Conservation (phyloP, 2,113 vertebrate species). For the Lepus europaeus region DNA sequence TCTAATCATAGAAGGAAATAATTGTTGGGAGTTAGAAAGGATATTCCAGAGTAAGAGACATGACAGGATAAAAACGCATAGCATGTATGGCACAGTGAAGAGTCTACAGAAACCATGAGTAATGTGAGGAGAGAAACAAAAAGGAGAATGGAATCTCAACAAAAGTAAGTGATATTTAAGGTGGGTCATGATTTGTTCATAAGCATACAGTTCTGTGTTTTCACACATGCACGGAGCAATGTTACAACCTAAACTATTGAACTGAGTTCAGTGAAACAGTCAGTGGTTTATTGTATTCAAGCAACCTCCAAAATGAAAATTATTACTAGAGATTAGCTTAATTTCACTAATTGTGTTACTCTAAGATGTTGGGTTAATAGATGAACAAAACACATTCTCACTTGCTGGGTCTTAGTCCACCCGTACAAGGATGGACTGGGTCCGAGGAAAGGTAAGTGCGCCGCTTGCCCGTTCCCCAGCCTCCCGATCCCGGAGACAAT, state of each 20-base stretch:
- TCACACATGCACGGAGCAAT: neutral
- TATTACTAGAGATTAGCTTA: neutral
- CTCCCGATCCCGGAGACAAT: too few relatives aligned
- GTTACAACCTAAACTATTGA: neutral
- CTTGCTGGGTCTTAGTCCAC: too few relatives aligned
- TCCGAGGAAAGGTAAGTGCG: too few relatives aligned
- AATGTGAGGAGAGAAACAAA: neutral
- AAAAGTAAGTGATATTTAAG: neutral
- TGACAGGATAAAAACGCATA: neutral
- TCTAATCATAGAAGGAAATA: neutral
- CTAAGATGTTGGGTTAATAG: neutral
- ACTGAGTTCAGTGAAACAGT: neutral
- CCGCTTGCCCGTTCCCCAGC: too few relatives aligned
- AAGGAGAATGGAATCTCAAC: neutral
- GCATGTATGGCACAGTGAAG: accelerated
- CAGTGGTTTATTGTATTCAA: neutral
- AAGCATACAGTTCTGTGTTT: neutral
- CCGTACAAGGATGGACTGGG: too few relatives aligned
- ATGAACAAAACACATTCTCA: neutral
- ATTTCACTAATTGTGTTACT: neutral
- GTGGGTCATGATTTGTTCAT: neutral
- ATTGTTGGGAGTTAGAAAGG: neutral
- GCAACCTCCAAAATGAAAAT: neutral
- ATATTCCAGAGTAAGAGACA: neutral
- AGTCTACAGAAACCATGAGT: neutral